Conservation (phyloP, 2,113 vertebrate species). For the Melozone crissalis region DNA sequence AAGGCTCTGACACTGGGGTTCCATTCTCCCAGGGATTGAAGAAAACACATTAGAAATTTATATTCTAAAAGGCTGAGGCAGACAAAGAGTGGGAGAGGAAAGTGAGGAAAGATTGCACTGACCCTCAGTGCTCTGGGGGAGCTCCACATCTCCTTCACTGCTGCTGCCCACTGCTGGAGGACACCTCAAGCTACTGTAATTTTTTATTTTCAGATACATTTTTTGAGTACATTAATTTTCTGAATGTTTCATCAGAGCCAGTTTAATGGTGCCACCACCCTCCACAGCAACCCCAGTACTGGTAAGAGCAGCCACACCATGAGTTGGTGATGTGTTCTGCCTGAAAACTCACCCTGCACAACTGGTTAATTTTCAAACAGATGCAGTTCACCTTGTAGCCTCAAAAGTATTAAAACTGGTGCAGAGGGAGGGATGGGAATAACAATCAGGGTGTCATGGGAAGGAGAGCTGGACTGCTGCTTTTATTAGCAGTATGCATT, state of each 20-base stretch:
- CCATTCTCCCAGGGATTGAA: not conserved
- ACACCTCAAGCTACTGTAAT: not conserved
- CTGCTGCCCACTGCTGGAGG: not conserved
- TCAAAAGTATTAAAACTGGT: not conserved
- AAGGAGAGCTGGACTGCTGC: not conserved
- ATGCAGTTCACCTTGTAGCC: not conserved
- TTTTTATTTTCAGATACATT: not conserved
- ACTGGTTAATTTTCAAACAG: not conserved
- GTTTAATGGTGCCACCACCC: not conserved
- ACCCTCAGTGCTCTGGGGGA: not conserved
- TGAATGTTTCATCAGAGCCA: not conserved
- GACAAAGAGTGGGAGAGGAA: not conserved
- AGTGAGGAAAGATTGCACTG: rapidly evolving
- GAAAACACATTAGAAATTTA: not conserved
- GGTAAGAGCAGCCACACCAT: not conserved
- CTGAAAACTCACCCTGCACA: not conserved
- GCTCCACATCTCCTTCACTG: not conserved
- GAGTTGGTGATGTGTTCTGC: not conserved
- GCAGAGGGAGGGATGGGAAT: not conserved
- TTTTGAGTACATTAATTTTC: not conserved
- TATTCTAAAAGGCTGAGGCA: not conserved
- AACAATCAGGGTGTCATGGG: not conserved
- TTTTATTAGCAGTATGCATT: not conserved
- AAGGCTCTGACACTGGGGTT: not conserved
- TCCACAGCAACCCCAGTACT: too few relatives aligned